These are phyloP conservation scores for Zaprionus nigranus DNA, from an alignment of 1,140 invertebrate species.

Conservation along the genomic window DNA sequence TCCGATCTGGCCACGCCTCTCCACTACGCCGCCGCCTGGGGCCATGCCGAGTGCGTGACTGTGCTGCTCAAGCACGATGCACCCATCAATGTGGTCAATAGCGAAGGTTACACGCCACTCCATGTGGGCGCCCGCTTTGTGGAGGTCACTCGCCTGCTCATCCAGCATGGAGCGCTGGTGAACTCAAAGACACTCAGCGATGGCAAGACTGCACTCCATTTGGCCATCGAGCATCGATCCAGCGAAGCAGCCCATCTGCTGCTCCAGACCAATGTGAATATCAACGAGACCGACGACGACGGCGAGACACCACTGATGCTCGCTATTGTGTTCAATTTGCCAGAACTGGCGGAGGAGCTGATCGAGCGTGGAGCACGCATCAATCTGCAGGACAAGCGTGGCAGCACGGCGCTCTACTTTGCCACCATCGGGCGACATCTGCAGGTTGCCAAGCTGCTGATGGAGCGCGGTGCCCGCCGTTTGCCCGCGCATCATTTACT, in stretches of 20 bases:
- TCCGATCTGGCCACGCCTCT: constrained; percentile 86
- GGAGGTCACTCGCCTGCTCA: constrained; percentile 62
- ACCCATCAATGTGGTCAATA: constrained; percentile 91
- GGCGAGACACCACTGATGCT: constrained; percentile 86
- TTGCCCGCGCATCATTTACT: constrained; percentile 86
- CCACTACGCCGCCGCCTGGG: constrained; percentile 87
- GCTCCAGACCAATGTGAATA: constrained; percentile 86
- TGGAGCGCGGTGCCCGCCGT: constrained; percentile 86
- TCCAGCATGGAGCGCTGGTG: constrained; percentile 74
- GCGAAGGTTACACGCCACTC: constrained; percentile 95
- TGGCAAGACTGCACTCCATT: constrained; percentile 73
- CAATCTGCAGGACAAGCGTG: constrained; percentile 87
- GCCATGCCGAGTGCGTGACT: constrained; percentile 85
- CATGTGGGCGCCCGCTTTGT: constrained; percentile 93
- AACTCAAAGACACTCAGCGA: constrained; percentile 76
- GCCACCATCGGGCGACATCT: constrained; percentile 85
- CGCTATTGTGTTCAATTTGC: constrained; percentile 85
- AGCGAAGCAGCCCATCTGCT: constrained; percentile 86
- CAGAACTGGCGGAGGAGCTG: constrained; percentile 85
- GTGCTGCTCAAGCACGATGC: constrained; percentile 94
- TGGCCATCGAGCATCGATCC: constrained; percentile 77
- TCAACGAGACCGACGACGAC: constrained; percentile 86
- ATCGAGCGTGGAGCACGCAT: constrained; percentile 86
- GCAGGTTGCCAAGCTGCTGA: constrained; percentile 82
- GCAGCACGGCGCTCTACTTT: constrained; percentile 86